A percentile compares a stretch with the other conserved stretches of the same genome.
Conservation (phyloP, 2,888 invertebrate species). For the Epinotia bilunana region DNA sequence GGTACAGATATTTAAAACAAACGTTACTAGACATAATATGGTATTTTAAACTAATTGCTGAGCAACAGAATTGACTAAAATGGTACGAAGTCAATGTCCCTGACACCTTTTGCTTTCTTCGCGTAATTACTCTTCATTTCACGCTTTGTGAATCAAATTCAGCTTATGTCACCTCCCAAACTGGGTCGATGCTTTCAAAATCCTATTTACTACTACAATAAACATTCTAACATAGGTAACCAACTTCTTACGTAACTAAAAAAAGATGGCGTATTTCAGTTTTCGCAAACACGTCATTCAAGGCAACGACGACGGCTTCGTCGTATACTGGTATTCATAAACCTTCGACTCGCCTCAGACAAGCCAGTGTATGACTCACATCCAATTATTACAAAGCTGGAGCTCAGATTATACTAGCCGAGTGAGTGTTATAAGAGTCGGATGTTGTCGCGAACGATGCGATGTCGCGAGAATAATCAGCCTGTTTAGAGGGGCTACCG, state of each 20-base stretch:
- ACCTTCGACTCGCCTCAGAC: background rate
- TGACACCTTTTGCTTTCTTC: constrained; percentile 4
- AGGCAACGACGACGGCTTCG: background rate
- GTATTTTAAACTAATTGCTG: background rate
- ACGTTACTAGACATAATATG: no score
- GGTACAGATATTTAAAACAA: no score
- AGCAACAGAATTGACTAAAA: background rate
- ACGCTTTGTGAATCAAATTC: constrained; percentile 7
- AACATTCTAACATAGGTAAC: constrained; percentile 29
- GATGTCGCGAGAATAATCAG: background rate
- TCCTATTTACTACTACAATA: constrained; percentile 15
- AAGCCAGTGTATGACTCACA: background rate
- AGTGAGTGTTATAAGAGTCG: background rate
- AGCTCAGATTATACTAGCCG: background rate
- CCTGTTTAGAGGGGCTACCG: no score
- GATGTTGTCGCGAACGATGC: background rate
- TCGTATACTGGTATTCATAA: background rate
- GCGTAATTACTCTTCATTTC: constrained; percentile 9
- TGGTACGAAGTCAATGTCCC: background rate
- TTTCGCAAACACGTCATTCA: constrained; percentile 40
- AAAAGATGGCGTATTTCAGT: constrained; percentile 33
- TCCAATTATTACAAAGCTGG: background rate
- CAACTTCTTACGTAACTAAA: constrained; percentile 31
- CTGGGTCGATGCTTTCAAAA: constrained; percentile 39
- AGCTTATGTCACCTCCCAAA: constrained; percentile 16